phyloP scores from a whole-genome alignment of 1,140 invertebrate species.

The Neodiprion fabricii region DNA sequence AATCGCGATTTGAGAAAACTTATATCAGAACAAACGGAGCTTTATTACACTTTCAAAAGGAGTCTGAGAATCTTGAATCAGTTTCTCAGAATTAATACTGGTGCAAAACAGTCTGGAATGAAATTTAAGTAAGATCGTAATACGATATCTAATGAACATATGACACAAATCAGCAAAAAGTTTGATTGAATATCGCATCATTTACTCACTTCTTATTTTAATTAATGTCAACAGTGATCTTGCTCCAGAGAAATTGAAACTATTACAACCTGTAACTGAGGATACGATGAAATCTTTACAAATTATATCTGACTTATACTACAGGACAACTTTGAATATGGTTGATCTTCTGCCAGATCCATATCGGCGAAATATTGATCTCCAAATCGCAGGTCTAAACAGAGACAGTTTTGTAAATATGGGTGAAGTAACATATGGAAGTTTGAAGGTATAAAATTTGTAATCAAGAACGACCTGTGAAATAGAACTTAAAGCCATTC shows the following conservation, averaged over 20 bases:
- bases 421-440: constrained; percentile 46
- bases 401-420: constrained; percentile 31
- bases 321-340: constrained; percentile 37
- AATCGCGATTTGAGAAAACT: constrained; percentile 37
- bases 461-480: constrained; percentile 15
- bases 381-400: constrained; percentile 42
- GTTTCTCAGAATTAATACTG: constrained; percentile 38
- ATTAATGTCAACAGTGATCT: constrained; percentile 37
- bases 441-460: constrained; percentile 38
- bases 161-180: constrained; percentile 7
- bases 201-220: constrained; percentile 5
- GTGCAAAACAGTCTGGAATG: constrained; percentile 29
- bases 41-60: constrained; percentile 43
- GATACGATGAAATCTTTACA: constrained; percentile 41
- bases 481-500: constrained; percentile 21
- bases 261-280: constrained; percentile 43
- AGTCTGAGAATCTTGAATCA: constrained; percentile 47
- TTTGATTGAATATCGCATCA: neutral
- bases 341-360: constrained; percentile 35
- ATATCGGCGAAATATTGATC: constrained; percentile 10
- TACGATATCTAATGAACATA: constrained; percentile 15
- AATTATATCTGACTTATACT: constrained; percentile 38
- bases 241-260: constrained; percentile 38
- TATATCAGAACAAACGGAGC: constrained; percentile 44
- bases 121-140: constrained; percentile 42